Conservation (phyloP, 2,797 vertebrate genomes). For the Monodelphis domestica region DNA sequence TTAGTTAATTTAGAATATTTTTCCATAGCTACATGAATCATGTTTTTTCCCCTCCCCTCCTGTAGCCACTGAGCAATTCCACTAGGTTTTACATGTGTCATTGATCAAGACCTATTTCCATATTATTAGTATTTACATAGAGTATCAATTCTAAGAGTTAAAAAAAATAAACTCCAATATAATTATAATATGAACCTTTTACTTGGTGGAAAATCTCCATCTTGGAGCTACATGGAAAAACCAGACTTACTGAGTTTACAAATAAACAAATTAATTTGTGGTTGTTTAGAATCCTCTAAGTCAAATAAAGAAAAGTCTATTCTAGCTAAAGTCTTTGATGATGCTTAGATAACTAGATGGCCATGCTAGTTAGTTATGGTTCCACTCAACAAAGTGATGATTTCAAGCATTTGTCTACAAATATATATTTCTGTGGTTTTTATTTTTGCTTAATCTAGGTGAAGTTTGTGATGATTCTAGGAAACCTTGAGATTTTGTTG, state of each 20-base stretch:
- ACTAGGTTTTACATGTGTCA: no score
- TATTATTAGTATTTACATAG: no score
- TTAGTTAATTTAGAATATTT: no score
- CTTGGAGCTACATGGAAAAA: not conserved
- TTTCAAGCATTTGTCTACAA: conserved; percentile 24
- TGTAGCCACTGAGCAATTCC: no score
- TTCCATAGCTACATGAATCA: no score
- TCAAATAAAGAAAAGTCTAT: not conserved
- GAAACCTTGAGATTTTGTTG: no score
- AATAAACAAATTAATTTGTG: not conserved
- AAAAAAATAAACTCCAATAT: not conserved
- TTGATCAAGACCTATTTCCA: no score
- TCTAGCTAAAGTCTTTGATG: not conserved
- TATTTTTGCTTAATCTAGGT: not conserved
- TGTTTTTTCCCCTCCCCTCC: no score
- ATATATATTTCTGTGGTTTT: not conserved
- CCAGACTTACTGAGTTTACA: not conserved
- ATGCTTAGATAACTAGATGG: not conserved
- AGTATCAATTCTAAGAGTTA: no score
- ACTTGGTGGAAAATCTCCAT: not conserved
- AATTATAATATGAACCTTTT: not conserved
- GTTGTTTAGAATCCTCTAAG: not conserved
- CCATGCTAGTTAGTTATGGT: not conserved
- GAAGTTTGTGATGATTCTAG: not conserved
- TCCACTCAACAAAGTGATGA: not conserved